phyloP scores from a whole-genome alignment of 2,797 vertebrate species.

The Liparis tanakae region DNA sequence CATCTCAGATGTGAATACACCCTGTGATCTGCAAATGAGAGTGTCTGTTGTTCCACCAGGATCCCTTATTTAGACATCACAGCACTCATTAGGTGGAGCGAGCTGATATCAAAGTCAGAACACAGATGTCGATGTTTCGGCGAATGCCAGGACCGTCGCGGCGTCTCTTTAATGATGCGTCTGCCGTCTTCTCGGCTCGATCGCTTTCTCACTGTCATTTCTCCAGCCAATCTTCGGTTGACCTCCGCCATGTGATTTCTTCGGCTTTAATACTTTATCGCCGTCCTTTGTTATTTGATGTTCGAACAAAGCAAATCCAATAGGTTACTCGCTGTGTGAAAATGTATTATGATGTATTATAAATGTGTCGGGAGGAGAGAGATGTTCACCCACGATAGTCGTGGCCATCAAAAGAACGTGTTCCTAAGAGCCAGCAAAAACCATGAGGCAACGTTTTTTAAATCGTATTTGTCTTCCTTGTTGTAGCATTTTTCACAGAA shows the following conservation, averaged over 20 bases:
- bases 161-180: conserved; percentile 52
- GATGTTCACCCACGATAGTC: background rate
- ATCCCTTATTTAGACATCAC: conserved; percentile 71
- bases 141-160: conserved; percentile 28
- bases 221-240: conserved; percentile 37
- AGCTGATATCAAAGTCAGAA: conserved; percentile 65
- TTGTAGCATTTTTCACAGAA: background rate
- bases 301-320: conserved; percentile 37
- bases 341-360: conserved; percentile 13
- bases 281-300: conserved; percentile 30
- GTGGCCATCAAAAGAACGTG: background rate
- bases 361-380: background rate
- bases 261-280: no score
- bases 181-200: conserved; percentile 34
- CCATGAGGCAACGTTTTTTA: background rate
- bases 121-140: conserved; percentile 44
- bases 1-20: conserved; percentile 68
- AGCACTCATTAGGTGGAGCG: conserved; percentile 70
- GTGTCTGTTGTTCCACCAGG: conserved; percentile 63
- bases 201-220: conserved; percentile 58
- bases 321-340: background rate
- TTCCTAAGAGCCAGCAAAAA: background rate
- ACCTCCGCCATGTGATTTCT: conserved; percentile 53
- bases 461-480: background rate
- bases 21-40: conserved; percentile 72